Conservation (phyloP, 2,888 invertebrate species). For the Sphinx pinastri region DNA sequence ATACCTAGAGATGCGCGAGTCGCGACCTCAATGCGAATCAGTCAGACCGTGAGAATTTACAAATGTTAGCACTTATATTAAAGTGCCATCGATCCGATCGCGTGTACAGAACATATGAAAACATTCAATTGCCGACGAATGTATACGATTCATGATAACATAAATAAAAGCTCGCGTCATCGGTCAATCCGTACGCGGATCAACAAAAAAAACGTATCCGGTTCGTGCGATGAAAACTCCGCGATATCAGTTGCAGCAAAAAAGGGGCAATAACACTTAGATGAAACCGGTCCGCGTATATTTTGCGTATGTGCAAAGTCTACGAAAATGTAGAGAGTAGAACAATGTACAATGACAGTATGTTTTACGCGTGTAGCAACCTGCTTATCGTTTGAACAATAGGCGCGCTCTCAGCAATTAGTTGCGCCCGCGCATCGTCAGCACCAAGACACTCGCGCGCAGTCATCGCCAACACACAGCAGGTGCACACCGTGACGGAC, state of each 20-base stretch:
- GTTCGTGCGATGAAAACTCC: conserved; percentile 61
- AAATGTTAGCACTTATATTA: conserved; percentile 24
- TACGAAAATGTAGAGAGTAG: conserved; percentile 58
- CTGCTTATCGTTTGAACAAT: conserved; percentile 66
- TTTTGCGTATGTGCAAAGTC: conserved; percentile 54
- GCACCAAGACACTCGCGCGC: conserved; percentile 40
- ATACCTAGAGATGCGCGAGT: not conserved
- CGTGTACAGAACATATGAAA: conserved; percentile 27
- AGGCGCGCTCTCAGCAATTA: conserved; percentile 56
- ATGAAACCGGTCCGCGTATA: conserved; percentile 48
- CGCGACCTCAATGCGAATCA: conserved; percentile 16
- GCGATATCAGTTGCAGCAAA: conserved; percentile 55
- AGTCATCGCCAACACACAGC: conserved; percentile 46
- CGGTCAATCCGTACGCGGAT: conserved; percentile 47
- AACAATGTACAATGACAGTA: conserved; percentile 65
- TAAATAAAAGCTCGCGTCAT: conserved; percentile 70
- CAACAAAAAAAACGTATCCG: conserved; percentile 72
- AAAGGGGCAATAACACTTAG: conserved; percentile 50
- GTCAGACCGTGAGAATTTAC: conserved; percentile 24
- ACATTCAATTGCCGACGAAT: conserved; percentile 40
- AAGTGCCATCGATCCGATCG: conserved; percentile 24
- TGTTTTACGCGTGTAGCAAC: conserved; percentile 58
- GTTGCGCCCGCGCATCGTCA: conserved; percentile 56
- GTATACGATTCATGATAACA: conserved; percentile 57
- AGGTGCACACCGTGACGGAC: conserved; percentile 19